Percentiles rank a stretch among this genome's conserved stretches.
Evolutionary conservation across 2,888 invertebrate genomes (phyloP).

Genomic region (Meteorus cinctellus): DNA sequence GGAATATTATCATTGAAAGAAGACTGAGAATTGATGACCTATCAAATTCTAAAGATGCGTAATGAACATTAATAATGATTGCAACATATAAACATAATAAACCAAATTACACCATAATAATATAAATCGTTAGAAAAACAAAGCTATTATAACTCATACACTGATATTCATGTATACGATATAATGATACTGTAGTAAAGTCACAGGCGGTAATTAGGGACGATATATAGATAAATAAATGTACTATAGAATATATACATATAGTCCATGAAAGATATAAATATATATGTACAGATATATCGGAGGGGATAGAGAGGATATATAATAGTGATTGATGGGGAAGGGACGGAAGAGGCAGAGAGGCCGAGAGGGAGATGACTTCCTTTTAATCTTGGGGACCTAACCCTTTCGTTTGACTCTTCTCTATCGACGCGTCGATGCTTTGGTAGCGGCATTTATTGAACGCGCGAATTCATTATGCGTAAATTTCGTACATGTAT

Average conservation of each 20-base stretch:
- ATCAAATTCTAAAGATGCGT: no score
- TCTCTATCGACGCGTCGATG: constrained; percentile 62
- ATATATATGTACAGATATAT: constrained; percentile 62
- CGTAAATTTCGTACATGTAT: constrained; percentile 15
- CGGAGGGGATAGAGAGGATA: constrained; percentile 64
- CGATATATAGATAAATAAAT: constrained; percentile 57
- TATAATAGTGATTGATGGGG: constrained; percentile 73
- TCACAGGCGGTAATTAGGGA: constrained; percentile 72
- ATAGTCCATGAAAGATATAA: constrained; percentile 65
- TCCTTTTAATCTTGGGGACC: constrained; percentile 72
- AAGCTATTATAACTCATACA: no score
- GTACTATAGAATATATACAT: constrained; percentile 55
- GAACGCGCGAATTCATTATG: constrained; percentile 61
- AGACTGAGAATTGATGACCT: no score
- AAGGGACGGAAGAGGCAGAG: constrained; percentile 58
- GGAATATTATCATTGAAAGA: no score
- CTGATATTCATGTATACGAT: constrained; percentile 27
- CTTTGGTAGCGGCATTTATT: constrained; percentile 50
- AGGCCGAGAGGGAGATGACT: constrained; percentile 64
- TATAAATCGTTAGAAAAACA: background rate
- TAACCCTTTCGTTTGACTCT: constrained; percentile 66
- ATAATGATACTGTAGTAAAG: constrained; percentile 61
- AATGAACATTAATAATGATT: no score
- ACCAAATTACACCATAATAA: background rate
- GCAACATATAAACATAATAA: no score